Conservation (phyloP, 2,888 invertebrate genomes). For the Syrista parreyssii region DNA sequence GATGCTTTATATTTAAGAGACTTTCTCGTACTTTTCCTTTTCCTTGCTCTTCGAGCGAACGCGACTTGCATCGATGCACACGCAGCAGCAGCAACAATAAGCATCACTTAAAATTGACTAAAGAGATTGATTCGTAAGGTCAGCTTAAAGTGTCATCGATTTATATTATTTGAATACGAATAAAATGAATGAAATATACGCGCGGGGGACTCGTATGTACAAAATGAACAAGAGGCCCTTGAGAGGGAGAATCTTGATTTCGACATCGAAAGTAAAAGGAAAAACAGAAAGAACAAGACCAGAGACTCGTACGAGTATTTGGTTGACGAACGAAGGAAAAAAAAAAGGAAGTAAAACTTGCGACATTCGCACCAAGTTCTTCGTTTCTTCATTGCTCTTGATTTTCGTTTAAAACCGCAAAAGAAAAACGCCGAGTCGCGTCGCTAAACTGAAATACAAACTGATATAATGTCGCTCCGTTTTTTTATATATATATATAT, state of each 20-base stretch:
- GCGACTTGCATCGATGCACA: constrained; percentile 36
- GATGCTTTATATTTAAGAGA: constrained; percentile 30
- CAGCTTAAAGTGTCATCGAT: background rate
- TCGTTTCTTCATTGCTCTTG: background rate
- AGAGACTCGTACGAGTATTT: too few species aligned
- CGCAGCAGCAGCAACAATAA: background rate
- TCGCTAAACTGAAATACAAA: constrained; percentile 44
- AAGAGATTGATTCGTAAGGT: background rate
- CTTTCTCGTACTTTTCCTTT: constrained; percentile 30
- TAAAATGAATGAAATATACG: background rate
- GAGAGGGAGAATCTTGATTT: background rate
- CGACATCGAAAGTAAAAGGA: background rate
- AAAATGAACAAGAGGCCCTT: constrained; percentile 7
- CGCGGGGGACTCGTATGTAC: constrained; percentile 14
- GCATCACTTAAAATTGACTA: background rate
- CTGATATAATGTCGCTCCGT: constrained; percentile 53
- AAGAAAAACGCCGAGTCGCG: constrained; percentile 37
- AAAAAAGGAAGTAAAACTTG: constrained; percentile 33
- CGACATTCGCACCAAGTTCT: constrained; percentile 20
- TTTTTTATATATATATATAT: constrained; percentile 48
- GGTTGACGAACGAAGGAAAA: too few species aligned
- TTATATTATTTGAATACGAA: background rate
- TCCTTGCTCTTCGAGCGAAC: constrained; percentile 32
- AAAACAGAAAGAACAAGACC: background rate
- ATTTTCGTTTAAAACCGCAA: constrained; percentile 15